These are phyloP conservation scores for Aproaerema taeniolella DNA, from an alignment of 2,888 invertebrate species.

Conservation along the genomic window DNA sequence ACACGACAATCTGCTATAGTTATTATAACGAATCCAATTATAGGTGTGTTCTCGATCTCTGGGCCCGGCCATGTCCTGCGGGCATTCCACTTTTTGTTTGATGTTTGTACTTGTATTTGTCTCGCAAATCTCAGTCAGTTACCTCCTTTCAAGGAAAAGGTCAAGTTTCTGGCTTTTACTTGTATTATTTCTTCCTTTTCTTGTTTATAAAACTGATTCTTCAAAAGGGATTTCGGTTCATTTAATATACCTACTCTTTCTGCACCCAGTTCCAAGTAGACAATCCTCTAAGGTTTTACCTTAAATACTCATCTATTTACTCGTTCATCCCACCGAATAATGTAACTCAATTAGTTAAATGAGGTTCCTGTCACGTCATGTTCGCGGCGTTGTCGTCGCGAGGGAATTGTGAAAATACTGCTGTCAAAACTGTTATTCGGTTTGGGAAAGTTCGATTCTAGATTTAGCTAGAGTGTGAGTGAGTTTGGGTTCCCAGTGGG, in stretches of 20 bases:
- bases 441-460: slow-evolving; percentile 1
- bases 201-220: too few relatives aligned
- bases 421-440: slow-evolving; percentile 12
- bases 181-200: not conserved
- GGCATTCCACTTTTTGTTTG: slow-evolving; percentile 20
- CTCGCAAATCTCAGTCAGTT: slow-evolving; percentile 17
- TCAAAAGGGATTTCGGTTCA: too few relatives aligned
- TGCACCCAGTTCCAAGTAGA: not conserved
- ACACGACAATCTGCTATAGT: slow-evolving; percentile 58
- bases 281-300: slow-evolving; percentile 1
- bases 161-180: not conserved
- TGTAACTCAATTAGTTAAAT: slow-evolving; percentile 13
- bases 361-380: slow-evolving; percentile 14
- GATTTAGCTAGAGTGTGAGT: not conserved
- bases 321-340: slow-evolving; percentile 3
- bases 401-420: slow-evolving; percentile 15
- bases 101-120: slow-evolving; percentile 26
- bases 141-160: not conserved
- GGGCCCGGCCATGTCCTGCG: slow-evolving; percentile 10
- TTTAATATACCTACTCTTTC: too few relatives aligned
- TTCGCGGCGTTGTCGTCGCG: slow-evolving; percentile 8
- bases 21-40: slow-evolving; percentile 56
- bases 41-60: slow-evolving; percentile 25
- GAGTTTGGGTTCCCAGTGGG: slow-evolving; percentile 4
- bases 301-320: not conserved